These are phyloP conservation scores for Apis florea DNA, from an alignment of 1,140 invertebrate species.

Conservation along the genomic window DNA sequence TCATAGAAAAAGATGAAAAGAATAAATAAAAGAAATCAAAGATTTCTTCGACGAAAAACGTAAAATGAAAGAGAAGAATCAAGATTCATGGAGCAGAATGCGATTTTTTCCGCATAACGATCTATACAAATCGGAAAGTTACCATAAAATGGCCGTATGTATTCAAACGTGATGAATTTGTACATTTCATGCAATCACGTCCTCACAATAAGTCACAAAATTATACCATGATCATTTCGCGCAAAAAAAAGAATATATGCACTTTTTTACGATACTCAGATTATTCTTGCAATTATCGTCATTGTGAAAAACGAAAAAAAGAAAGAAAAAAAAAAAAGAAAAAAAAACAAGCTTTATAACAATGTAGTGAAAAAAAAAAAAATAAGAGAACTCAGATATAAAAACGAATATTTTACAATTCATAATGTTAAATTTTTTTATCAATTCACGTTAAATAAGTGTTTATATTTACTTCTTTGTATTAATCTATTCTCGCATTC, in stretches of 20 bases:
- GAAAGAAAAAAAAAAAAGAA: background rate
- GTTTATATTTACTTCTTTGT: background rate
- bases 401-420: background rate
- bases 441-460: no score
- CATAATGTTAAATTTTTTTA: background rate
- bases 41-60: no score
- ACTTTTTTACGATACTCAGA: slow-evolving; percentile 1
- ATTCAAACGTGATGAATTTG: slow-evolving; percentile 68
- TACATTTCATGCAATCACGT: slow-evolving; percentile 41
- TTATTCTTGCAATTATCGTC: background rate
- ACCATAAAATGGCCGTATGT: slow-evolving; percentile 69
- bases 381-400: no score
- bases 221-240: background rate
- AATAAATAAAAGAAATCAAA: no score
- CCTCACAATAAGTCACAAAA: slow-evolving; percentile 59
- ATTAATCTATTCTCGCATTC: background rate
- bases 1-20: no score
- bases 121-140: slow-evolving; percentile 39
- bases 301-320: no score
- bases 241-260: background rate
- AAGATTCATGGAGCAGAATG: no score
- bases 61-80: no score
- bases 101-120: background rate
- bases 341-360: no score
- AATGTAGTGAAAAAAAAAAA: background rate